These are phyloP conservation scores for Drusus annulatus DNA, from an alignment of 1,140 invertebrate genomes.

Conservation along the genomic window DNA sequence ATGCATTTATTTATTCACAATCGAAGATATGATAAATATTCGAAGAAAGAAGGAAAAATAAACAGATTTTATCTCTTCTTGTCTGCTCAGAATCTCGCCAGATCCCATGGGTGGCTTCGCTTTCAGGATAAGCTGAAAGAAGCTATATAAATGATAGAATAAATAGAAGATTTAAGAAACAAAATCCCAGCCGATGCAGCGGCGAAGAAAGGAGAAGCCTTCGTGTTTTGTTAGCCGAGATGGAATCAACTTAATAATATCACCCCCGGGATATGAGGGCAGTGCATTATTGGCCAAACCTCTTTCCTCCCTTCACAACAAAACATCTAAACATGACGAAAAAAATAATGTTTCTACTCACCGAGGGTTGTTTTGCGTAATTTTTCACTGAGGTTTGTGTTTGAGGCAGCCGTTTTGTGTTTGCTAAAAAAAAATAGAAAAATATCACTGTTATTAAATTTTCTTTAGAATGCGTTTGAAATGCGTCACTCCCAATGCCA, in stretches of 20 bases:
- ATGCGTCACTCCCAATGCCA: too few relatives aligned
- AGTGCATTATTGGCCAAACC: slow-evolving; percentile 26
- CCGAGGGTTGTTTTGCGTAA: too few relatives aligned
- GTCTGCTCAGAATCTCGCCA: not conserved
- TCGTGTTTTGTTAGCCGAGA: slow-evolving; percentile 12
- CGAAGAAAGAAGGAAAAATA: too few relatives aligned
- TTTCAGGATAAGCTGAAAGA: not conserved
- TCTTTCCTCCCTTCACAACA: slow-evolving; percentile 9
- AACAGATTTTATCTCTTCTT: too few relatives aligned
- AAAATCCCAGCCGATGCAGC: slow-evolving; percentile 3
- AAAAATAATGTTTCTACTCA: not conserved
- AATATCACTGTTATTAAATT: too few relatives aligned
- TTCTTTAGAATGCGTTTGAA: too few relatives aligned
- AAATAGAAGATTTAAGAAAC: not conserved
- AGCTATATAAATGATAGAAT: not conserved
- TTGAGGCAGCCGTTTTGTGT: too few relatives aligned
- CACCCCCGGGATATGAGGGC: slow-evolving; percentile 3
- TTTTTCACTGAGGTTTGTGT: too few relatives aligned
- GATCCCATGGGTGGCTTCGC: not conserved
- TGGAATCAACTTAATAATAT: slow-evolving; percentile 30
- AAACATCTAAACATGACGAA: not conserved
- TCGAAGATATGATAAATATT: too few relatives aligned
- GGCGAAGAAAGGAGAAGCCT: not conserved
- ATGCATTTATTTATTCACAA: too few relatives aligned
- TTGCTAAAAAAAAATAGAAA: too few relatives aligned